A percentile compares a stretch with the other conserved stretches of the same genome.
These are phyloP conservation scores for Telmatochromis sp. DNA, from an alignment of 2,113 vertebrate genomes.

Conservation along the genomic window DNA sequence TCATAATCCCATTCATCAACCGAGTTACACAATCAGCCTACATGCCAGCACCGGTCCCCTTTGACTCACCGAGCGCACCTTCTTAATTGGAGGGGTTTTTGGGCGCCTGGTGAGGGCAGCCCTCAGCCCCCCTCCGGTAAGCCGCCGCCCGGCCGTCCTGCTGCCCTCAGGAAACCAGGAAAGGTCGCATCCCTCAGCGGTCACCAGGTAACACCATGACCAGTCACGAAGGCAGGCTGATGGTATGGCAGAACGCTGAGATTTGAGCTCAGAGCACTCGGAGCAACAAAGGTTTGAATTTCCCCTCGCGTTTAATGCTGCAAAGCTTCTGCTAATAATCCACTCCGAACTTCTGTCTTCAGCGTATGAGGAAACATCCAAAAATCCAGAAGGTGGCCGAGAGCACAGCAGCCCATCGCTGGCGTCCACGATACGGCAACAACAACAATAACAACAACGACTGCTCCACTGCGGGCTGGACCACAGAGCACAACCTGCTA, in stretches of 20 bases:
- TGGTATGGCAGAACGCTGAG: background rate
- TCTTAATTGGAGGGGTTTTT: conserved; percentile 34
- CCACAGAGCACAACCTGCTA: conserved; percentile 41
- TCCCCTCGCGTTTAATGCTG: accelerated
- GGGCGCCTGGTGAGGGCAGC: conserved; percentile 44
- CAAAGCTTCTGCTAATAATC: background rate
- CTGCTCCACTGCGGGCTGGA: conserved; percentile 1
- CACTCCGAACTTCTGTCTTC: background rate
- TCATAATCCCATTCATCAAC: conserved; percentile 24
- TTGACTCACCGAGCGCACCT: conserved; percentile 34
- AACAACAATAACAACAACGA: background rate
- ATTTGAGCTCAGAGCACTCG: background rate
- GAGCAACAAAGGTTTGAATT: background rate
- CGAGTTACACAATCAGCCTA: conserved; percentile 12
- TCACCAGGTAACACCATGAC: background rate
- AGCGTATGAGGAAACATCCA: background rate
- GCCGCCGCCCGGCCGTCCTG: conserved; percentile 52
- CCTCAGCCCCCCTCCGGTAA: conserved; percentile 48
- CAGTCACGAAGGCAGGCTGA: background rate
- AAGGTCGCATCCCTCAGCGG: background rate
- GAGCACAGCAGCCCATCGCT: background rate
- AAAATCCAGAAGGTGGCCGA: background rate
- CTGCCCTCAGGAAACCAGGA: conserved; percentile 15
- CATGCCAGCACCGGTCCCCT: background rate
- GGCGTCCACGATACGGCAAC: background rate